Percentiles rank a stretch among this genome's conserved stretches.
phyloP scores from a whole-genome alignment of 2,113 vertebrate species.

The Rousettus leschenaultii region DNA sequence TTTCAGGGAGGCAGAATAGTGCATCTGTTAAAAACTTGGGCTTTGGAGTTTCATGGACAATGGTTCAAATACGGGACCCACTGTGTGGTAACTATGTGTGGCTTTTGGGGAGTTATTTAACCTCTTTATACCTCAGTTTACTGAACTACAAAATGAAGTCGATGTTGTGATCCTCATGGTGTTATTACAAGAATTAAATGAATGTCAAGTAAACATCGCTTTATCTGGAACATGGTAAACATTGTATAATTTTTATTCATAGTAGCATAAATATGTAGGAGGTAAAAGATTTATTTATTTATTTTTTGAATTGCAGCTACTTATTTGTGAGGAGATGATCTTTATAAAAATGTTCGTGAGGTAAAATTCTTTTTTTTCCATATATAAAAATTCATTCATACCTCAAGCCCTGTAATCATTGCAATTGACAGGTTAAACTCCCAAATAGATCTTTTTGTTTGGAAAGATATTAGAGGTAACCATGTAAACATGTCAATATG shows the following conservation, averaged over 20 bases:
- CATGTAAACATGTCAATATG: not conserved
- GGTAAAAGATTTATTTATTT: not conserved
- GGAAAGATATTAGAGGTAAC: not conserved
- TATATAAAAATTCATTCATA: not conserved
- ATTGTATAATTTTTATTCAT: not conserved
- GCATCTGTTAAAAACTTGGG: not conserved
- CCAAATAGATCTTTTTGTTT: not conserved
- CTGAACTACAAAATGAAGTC: not conserved
- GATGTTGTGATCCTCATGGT: not conserved
- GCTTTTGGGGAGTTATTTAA: not conserved
- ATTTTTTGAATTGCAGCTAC: not conserved
- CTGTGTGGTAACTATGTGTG: not conserved
- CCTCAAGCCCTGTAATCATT: not conserved
- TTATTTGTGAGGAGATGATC: constrained; percentile 2
- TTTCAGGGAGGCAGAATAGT: not conserved
- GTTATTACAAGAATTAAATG: not conserved
- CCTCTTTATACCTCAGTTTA: not conserved
- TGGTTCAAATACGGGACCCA: not conserved
- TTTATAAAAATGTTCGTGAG: constrained; percentile 28
- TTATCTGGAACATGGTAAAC: not conserved
- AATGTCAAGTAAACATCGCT: not conserved
- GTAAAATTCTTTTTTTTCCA: constrained; percentile 6
- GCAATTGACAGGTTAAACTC: not conserved
- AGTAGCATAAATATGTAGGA: not conserved
- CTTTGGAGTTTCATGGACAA: not conserved